phyloP scores from a whole-genome alignment of 2,888 invertebrate species.

The Bursaphelenchus okinawaensis region DNA sequence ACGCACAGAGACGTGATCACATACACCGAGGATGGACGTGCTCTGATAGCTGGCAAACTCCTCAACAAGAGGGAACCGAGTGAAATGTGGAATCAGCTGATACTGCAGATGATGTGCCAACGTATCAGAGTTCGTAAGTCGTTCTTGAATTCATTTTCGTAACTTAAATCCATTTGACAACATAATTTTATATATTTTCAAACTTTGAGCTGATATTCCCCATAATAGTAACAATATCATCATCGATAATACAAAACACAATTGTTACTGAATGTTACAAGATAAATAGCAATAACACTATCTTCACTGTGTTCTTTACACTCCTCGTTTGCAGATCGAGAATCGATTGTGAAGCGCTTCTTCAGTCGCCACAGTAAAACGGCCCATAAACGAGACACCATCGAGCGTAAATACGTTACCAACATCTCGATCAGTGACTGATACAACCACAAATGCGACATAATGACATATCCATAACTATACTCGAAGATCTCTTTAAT shows the following conservation, averaged over 20 bases:
- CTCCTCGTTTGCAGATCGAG: background rate
- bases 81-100: constrained; percentile 19
- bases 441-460: too few species aligned
- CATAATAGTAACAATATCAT: too few species aligned
- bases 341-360: background rate
- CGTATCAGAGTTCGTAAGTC: too few species aligned
- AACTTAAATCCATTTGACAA: too few species aligned
- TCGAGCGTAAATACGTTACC: background rate
- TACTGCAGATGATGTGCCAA: constrained; percentile 21
- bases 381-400: background rate
- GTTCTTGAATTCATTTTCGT: too few species aligned
- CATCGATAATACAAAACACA: too few species aligned
- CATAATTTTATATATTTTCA: too few species aligned
- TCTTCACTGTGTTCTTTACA: too few species aligned
- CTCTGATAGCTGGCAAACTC: constrained; percentile 17
- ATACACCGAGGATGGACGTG: constrained; percentile 17
- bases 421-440: background rate
- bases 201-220: too few species aligned
- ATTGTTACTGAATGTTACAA: too few species aligned
- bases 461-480: too few species aligned
- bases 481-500: background rate
- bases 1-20: constrained; percentile 11
- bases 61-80: constrained; percentile 12
- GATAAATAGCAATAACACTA: too few species aligned
- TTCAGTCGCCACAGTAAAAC: background rate